These are phyloP conservation scores for Bibio marci DNA, from an alignment of 2,888 invertebrate genomes.

Conservation along the genomic window DNA sequence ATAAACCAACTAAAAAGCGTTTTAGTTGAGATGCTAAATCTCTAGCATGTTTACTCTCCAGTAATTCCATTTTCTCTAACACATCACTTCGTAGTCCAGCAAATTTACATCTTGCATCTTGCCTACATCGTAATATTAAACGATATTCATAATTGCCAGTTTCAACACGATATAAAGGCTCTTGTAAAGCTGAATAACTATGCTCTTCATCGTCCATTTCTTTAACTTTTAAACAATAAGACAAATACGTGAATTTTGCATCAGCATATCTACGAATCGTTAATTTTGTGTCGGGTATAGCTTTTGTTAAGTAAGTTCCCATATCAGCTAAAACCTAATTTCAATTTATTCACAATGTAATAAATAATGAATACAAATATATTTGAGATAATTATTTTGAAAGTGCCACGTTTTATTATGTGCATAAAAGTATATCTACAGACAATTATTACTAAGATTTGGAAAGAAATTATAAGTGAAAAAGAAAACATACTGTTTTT, in stretches of 20 bases:
- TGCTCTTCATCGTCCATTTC: slow-evolving; percentile 99
- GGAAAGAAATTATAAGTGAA: too few species aligned
- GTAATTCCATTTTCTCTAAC: slow-evolving; percentile 85
- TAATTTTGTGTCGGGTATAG: slow-evolving; percentile 93
- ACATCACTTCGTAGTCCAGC: slow-evolving; percentile 78
- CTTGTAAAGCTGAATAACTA: slow-evolving; percentile 79
- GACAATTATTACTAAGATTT: too few species aligned
- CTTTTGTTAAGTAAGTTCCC: slow-evolving; percentile 92
- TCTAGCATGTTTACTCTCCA: slow-evolving; percentile 97
- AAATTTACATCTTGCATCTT: slow-evolving; percentile 77
- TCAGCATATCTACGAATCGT: slow-evolving; percentile 98
- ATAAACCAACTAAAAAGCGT: slow-evolving; percentile 68
- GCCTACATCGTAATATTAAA: slow-evolving; percentile 85
- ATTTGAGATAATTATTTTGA: too few species aligned
- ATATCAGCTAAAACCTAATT: slow-evolving; percentile 84
- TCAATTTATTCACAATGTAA: slow-evolving; percentile 12
- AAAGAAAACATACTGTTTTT: too few species aligned
- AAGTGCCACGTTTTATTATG: too few species aligned
- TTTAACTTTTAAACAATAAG: slow-evolving; percentile 97
- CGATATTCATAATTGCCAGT: slow-evolving; percentile 99
- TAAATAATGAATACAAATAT: slow-evolving; percentile 9
- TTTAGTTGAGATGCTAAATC: slow-evolving; percentile 78
- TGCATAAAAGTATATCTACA: too few species aligned
- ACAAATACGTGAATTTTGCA: slow-evolving; percentile 96
- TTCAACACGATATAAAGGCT: slow-evolving; percentile 93